Conservation (phyloP, 2,797 vertebrate genomes). For the Balearica regulorum region DNA sequence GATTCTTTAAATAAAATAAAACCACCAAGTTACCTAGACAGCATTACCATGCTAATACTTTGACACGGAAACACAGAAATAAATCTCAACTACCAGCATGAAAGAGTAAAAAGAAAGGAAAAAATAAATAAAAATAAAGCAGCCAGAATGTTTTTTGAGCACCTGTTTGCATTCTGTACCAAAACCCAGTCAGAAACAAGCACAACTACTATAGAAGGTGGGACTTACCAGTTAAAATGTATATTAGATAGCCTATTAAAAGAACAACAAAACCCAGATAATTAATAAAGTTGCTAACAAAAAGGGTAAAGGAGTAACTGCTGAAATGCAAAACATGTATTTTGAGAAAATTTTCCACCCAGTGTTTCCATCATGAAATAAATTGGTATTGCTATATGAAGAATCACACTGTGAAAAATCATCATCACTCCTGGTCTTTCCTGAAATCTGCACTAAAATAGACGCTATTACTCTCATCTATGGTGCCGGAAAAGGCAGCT, state of each 20-base stretch:
- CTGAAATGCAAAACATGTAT: background rate
- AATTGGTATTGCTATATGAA: background rate
- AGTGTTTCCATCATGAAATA: background rate
- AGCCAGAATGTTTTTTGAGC: background rate
- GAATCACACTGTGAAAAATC: background rate
- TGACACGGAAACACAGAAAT: background rate
- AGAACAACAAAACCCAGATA: background rate
- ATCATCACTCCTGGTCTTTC: background rate
- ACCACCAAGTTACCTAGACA: background rate
- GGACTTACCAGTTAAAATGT: background rate
- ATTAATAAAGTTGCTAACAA: background rate
- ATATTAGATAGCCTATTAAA: background rate
- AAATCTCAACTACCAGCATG: background rate
- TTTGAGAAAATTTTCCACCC: background rate
- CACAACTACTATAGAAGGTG: background rate
- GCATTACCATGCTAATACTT: background rate
- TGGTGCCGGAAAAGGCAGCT: background rate
- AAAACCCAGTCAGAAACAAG: background rate
- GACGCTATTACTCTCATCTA: rapidly evolving
- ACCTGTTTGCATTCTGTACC: background rate
- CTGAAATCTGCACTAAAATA: rapidly evolving
- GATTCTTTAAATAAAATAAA: background rate
- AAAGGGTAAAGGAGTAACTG: background rate
- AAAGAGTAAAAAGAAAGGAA: background rate
- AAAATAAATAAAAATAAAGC: background rate